A percentile compares a stretch with the other conserved stretches of the same genome.
Evolutionary conservation across 2,797 vertebrate genomes (phyloP).

Genomic region (Nyctibius grandis): DNA sequence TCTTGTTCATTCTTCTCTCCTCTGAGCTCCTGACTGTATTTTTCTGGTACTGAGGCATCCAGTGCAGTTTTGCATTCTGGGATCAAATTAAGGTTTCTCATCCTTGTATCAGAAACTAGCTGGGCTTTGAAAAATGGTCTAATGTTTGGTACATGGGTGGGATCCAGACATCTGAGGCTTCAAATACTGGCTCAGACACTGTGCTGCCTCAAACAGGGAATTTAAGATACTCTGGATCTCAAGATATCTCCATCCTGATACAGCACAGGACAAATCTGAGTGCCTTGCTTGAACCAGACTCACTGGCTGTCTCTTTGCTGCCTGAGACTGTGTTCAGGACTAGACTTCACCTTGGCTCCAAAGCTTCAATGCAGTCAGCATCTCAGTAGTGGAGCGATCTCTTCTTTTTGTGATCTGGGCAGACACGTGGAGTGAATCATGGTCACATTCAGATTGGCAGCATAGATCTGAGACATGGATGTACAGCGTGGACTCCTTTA

Average conservation of each 20-base stretch:
- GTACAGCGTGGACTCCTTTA: background rate
- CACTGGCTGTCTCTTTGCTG: background rate
- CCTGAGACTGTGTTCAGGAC: background rate
- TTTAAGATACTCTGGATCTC: background rate
- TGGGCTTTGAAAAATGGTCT: slow-evolving; percentile 13
- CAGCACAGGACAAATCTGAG: background rate
- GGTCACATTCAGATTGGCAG: background rate
- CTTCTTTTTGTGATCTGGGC: background rate
- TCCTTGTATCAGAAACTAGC: background rate
- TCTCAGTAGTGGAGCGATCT: background rate
- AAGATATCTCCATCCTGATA: background rate
- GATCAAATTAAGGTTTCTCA: slow-evolving; percentile 46
- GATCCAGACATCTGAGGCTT: background rate
- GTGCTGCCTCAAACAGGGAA: background rate
- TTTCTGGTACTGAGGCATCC: slow-evolving; percentile 1
- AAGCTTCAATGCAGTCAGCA: background rate
- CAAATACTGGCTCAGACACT: background rate
- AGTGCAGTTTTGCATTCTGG: slow-evolving; percentile 14
- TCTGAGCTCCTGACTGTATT: slow-evolving; percentile 11
- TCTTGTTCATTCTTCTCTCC: slow-evolving; percentile 23
- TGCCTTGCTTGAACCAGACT: background rate
- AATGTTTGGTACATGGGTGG: background rate
- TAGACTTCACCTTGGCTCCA: background rate
- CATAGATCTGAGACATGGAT: background rate
- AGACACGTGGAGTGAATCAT: background rate